Evolutionary conservation across 2,113 vertebrate genomes (phyloP), one percentile per base, ranked within the genome.

Genomic region (Malurus alboscapulatus): DNA sequence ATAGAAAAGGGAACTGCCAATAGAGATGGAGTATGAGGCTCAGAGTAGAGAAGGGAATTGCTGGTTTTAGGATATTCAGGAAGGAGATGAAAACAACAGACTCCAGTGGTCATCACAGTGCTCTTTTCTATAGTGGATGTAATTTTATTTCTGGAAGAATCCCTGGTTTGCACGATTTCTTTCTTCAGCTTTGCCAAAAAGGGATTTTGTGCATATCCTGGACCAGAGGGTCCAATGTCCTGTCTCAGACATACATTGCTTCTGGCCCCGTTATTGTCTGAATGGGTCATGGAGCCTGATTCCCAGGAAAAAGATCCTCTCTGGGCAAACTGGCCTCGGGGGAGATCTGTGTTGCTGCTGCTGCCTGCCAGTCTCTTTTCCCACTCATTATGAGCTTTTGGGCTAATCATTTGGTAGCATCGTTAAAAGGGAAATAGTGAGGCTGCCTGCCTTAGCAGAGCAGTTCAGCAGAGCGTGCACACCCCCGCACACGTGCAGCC

Each of bases 321-420:
- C 38, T 54, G 77, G 76, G 59, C 42, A 81, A 14, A 34, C 54
- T 25, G 80, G 85, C 63, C 77, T 25, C 24, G 34, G 73, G 57
- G 86, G 53, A 82, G 45, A 59, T 44, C 61, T 84, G 66, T 20
- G 34, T 66, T 74, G 51, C 54, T 80, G 79, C 84, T 81, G 84
- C 81, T 58, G 81, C 81, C 50, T 82, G 67, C 10, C 45, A 75
- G 18, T 75, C 42, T 87, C 59, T 71, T 61, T 81, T 77, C 53
- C 36, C n/a, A 36, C 76, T 88, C 68, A 74, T 85, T 90, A 95
- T 38, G 51, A 83, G 92, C 79, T 95, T 92, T 92, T 86, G 63
- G 75, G 44, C 63, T 95, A 63, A 80, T 93, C 38, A 78, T 87
- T 53, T 91, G 84, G 66, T 80, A 76, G 84, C 81, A 80, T 83